Base-by-base conservation (phyloP, 2,888 invertebrate species). In the Netelia virgata region DNA sequence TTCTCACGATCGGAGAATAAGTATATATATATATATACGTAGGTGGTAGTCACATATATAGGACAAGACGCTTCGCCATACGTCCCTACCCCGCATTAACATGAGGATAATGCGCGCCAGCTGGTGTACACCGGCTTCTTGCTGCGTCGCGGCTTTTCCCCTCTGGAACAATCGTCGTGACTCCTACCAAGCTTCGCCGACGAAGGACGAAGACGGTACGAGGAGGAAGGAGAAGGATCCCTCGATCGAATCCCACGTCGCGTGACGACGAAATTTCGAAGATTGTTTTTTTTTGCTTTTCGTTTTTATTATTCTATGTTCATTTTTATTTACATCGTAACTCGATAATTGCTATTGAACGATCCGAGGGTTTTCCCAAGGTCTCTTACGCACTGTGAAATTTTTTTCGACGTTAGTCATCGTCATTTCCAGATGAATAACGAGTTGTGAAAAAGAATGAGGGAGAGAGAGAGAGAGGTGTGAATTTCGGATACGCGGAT, bases 1-100 rank as follows among this genome's bases (percentile, higher is more conserved):
- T 87, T 87, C 87, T 87, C 87, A 87, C 87, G 87, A 87, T 87
- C 86, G 84, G 64, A 84, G 84, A 83, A 84, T 82, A 84, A 73
- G 72, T 76, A 68, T 76, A 80, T 73, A 50, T 66, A 72, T n/a
- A 20, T 47, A 43, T 41, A 63, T 14, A 18, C 68, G 41, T 57
- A 16, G 57, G 59, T 59, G 73, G 43, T 23, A 72, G 75, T 72
- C 57, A 50, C 63, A 66, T 50, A 77, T 74, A 73, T 59, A 75
- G 64, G 50, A 43, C 64, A 23, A 53, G 63, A 81, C 66, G 76
- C 75, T 82, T 59, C 69, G 68, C 77, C 68, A 28, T 66, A 75
- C 79, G 84, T 69, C 57, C 23, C 53, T 47, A 10, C 70, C 79
- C 82, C 79, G 59, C 83, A 86, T 87, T 87, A 83, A 85, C 86